Conservation (phyloP, 2,888 invertebrate genomes). For the Slavum lentiscoides region DNA sequence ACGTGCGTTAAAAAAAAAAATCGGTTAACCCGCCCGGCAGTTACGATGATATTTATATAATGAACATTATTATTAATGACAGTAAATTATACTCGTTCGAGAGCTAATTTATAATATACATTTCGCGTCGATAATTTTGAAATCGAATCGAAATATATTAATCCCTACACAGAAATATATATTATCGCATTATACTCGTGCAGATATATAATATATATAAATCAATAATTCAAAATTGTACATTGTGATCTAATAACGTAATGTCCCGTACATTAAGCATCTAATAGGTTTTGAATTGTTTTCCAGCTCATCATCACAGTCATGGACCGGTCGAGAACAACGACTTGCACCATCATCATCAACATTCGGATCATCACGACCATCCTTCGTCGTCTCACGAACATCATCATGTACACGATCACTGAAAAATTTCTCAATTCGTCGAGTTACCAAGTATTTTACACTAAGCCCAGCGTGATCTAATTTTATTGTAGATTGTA, state of each 20-base stretch:
- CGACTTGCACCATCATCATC: background rate
- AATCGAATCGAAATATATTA: too few species aligned
- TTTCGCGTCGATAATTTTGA: too few species aligned
- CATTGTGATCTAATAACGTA: background rate
- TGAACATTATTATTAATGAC: too few species aligned
- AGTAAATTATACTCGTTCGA: too few species aligned
- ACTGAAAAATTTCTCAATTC: conserved; percentile 29
- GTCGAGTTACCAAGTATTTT: conserved; percentile 40
- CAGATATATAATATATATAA: too few species aligned
- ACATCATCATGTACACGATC: conserved; percentile 30
- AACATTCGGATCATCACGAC: conserved; percentile 19
- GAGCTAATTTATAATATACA: too few species aligned
- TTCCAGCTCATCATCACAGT: conserved; percentile 48
- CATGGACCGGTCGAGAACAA: conserved; percentile 15
- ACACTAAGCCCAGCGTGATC: conserved; percentile 24
- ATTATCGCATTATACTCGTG: too few species aligned
- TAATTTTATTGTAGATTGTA: conserved; percentile 9
- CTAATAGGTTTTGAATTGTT: background rate
- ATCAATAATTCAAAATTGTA: too few species aligned
- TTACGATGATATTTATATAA: too few species aligned
- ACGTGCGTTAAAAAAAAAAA: too few species aligned
- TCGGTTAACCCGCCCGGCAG: too few species aligned
- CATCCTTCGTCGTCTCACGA: conserved; percentile 26
- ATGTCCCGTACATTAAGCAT: background rate
- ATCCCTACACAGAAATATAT: too few species aligned